Evolutionary conservation across 37 sponge, comb jelly and placozoan species (phyloP).

Genomic region (Hexactinellida sp.): DNA sequence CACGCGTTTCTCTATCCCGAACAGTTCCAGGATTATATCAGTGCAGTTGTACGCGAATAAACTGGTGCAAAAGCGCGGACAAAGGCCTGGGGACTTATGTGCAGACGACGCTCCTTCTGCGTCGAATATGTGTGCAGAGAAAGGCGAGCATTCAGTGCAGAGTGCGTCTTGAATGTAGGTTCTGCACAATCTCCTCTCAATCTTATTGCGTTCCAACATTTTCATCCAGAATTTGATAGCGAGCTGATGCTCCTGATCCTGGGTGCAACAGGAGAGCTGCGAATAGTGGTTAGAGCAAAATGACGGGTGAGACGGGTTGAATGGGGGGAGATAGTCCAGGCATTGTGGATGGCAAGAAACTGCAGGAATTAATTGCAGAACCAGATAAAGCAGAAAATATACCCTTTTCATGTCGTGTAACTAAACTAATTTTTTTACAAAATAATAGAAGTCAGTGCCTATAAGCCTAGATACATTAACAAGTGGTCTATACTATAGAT

Average conservation of each 20-base stretch:
- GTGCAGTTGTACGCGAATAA: constrained; percentile 33
- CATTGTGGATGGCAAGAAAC: constrained; percentile 50
- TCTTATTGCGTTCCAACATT: too few relatives aligned
- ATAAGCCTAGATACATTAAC: not conserved
- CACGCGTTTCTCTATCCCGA: constrained; percentile 13
- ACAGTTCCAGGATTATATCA: constrained; percentile 22
- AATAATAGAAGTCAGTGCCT: not conserved
- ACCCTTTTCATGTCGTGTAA: not conserved
- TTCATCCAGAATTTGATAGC: not conserved
- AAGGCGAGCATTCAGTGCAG: constrained; percentile 52
- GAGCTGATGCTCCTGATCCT: not conserved
- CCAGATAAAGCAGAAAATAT: not conserved
- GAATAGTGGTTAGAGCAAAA: constrained; percentile 35
- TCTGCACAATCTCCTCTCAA: constrained; percentile 22
- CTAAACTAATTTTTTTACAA: not conserved
- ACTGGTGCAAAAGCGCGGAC: constrained; percentile 29
- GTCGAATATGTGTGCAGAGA: constrained; percentile 52
- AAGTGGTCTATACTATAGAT: not conserved
- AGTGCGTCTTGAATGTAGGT: constrained; percentile 27
- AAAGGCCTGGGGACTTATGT: constrained; percentile 32
- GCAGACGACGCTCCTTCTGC: constrained; percentile 16
- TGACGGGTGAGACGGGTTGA: not conserved
- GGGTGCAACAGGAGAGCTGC: constrained; percentile 36
- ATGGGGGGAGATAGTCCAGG: constrained; percentile 51
- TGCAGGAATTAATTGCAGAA: not conserved